Evolutionary conservation across 30 jellyfish, hydroid and myxozoan species (phyloP).

Genomic region (Mastigias papua): DNA sequence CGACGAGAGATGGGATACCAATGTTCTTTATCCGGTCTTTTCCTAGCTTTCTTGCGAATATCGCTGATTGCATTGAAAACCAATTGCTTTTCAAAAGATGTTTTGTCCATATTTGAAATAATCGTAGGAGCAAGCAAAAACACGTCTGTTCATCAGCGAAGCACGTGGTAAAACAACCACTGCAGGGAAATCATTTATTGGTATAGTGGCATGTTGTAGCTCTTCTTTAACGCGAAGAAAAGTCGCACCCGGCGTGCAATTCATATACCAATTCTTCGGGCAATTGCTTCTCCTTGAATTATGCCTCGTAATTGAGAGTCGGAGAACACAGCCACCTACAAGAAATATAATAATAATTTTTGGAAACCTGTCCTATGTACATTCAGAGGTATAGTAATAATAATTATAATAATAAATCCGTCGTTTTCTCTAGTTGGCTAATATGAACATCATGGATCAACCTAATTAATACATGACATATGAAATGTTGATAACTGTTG

Average conservation of each 20-base stretch:
- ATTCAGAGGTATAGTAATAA: not conserved
- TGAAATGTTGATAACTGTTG: too few species aligned
- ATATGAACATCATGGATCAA: too few species aligned
- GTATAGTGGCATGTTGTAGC: not conserved
- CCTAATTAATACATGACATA: too few species aligned
- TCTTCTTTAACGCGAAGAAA: not conserved
- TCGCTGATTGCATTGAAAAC: slow-evolving; percentile 23
- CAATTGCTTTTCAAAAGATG: slow-evolving; percentile 6
- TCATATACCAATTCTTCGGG: not conserved
- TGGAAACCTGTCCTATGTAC: not conserved
- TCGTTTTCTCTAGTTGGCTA: too few species aligned
- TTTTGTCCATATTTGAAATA: slow-evolving; percentile 15
- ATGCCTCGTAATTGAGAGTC: not conserved
- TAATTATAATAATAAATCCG: too few species aligned
- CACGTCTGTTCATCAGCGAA: slow-evolving; percentile 13
- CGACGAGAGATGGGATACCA: not conserved
- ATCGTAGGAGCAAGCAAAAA: slow-evolving; percentile 17
- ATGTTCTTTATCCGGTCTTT: slow-evolving; percentile 15
- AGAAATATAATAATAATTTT: too few species aligned
- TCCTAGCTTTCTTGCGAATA: not conserved
- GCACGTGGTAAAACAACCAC: not conserved
- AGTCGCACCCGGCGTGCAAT: not conserved
- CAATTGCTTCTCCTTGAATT: not conserved
- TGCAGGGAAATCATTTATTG: not conserved
- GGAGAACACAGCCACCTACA: not conserved